These are phyloP conservation scores for Bubo blakistoni DNA, from an alignment of 2,113 vertebrate species.

Conservation along the genomic window DNA sequence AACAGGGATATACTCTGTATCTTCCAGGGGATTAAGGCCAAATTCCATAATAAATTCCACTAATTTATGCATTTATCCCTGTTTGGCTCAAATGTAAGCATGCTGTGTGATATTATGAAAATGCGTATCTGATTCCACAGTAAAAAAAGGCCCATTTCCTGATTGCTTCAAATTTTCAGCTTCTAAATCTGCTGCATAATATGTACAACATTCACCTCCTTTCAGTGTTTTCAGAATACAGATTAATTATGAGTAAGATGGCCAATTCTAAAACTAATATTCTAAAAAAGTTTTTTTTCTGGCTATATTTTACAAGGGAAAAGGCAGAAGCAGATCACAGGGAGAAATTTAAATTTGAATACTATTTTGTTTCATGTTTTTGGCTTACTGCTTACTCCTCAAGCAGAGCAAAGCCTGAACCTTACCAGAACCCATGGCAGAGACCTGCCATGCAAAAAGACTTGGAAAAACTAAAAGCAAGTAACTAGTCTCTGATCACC, in stretches of 20 bases:
- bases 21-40: not conserved
- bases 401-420: not conserved
- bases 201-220: not conserved
- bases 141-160: not conserved
- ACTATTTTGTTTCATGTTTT: not conserved
- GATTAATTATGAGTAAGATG: not conserved
- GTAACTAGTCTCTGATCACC: not conserved
- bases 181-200: not conserved
- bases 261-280: not conserved
- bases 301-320: not conserved
- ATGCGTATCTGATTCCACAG: not conserved
- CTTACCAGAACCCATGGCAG: not conserved
- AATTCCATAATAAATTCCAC: not conserved
- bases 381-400: not conserved
- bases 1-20: not conserved
- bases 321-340: not conserved
- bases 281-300: not conserved
- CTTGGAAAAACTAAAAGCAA: not conserved
- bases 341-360: not conserved
- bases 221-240: not conserved
- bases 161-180: not conserved
- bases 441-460: not conserved
- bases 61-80: constrained; percentile 22
- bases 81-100: constrained; percentile 23
- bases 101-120: constrained; percentile 16